Evolutionary conservation across 2,888 invertebrate species (phyloP).

Genomic region (Pollenia amentaria): DNA sequence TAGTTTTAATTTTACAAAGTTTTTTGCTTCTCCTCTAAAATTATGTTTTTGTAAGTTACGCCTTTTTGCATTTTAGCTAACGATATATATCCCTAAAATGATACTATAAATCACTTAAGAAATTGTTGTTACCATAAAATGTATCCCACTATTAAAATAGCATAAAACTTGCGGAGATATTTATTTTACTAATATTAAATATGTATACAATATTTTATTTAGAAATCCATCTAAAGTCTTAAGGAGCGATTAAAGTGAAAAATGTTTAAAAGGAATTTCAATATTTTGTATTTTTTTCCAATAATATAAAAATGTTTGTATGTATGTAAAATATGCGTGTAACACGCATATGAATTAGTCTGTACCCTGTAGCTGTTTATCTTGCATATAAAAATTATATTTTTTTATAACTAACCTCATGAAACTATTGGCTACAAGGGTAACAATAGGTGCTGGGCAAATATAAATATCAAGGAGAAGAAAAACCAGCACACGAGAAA

Average conservation of each 20-base stretch:
- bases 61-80: too few species aligned
- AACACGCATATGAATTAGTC: conserved; percentile 70
- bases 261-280: conserved; percentile 40
- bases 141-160: conserved; percentile 3
- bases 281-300: conserved; percentile 33
- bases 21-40: too few species aligned
- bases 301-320: conserved; percentile 33
- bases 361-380: background rate
- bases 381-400: background rate
- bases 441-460: conserved; percentile 3
- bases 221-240: conserved; percentile 41
- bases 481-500: background rate
- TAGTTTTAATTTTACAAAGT: too few species aligned
- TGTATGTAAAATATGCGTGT: conserved; percentile 61
- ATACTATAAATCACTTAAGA: conserved; percentile 11
- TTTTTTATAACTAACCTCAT: background rate
- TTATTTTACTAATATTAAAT: conserved; percentile 4
- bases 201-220: conserved; percentile 1
- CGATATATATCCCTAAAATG: conserved; percentile 9
- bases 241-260: conserved; percentile 10
- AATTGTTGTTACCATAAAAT: background rate
- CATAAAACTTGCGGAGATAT: background rate
- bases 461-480: background rate
- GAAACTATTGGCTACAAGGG: conserved; percentile 57
- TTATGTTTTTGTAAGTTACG: too few species aligned